These are phyloP conservation scores for Hylyphantes graminicola DNA, from an alignment of 1,140 invertebrate species.

Conservation along the genomic window DNA sequence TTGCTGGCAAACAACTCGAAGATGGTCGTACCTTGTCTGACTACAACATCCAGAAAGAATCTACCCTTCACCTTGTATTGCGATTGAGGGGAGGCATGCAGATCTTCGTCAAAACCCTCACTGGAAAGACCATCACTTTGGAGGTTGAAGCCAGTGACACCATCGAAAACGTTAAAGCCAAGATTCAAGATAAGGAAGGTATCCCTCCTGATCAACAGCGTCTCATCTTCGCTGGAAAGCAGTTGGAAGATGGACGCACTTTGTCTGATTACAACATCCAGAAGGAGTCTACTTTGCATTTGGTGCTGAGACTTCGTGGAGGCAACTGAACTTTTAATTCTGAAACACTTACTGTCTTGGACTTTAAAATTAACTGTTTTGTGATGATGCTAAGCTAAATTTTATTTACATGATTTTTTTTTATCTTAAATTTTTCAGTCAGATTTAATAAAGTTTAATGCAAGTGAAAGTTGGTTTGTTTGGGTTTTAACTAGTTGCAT, in stretches of 20 bases:
- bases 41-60: slow-evolving; percentile 81
- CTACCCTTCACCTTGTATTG: slow-evolving; percentile 67
- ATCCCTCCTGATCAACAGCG: slow-evolving; percentile 71
- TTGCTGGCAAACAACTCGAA: slow-evolving; percentile 67
- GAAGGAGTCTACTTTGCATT: slow-evolving; percentile 68
- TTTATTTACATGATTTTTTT: slow-evolving; percentile 78
- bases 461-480: slow-evolving; percentile 68
- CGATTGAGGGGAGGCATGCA: slow-evolving; percentile 72
- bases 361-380: slow-evolving; percentile 81
- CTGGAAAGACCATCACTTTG: slow-evolving; percentile 72
- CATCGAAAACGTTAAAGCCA: slow-evolving; percentile 94
- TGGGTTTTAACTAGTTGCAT: background rate
- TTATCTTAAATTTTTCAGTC: slow-evolving; percentile 70
- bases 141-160: slow-evolving; percentile 80
- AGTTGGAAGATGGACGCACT: slow-evolving; percentile 72
- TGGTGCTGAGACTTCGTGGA: slow-evolving; percentile 71
- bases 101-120: slow-evolving; percentile 72
- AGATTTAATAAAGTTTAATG: slow-evolving; percentile 73
- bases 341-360: slow-evolving; percentile 70
- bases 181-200: slow-evolving; percentile 82
- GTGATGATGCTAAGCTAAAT: slow-evolving; percentile 94
- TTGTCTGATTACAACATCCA: slow-evolving; percentile 80
- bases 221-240: slow-evolving; percentile 73
- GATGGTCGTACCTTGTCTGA: slow-evolving; percentile 70
- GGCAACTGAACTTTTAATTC: slow-evolving; percentile 70